These are phyloP conservation scores for Watsonalla cultraria DNA, from an alignment of 2,888 invertebrate species.

Conservation along the genomic window DNA sequence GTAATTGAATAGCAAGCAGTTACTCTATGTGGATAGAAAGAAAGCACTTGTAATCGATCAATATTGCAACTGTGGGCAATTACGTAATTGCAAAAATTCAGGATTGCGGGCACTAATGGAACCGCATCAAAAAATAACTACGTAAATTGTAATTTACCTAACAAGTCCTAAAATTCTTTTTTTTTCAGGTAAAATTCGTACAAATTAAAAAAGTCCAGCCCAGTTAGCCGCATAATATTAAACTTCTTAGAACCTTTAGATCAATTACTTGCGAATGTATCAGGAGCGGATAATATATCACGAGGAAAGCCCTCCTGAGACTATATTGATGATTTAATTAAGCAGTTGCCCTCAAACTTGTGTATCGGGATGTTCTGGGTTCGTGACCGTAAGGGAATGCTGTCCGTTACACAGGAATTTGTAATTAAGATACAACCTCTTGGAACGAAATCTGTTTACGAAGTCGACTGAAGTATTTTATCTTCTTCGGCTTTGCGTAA, in stretches of 20 bases:
- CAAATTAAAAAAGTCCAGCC: too few relatives aligned
- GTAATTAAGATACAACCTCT: slow-evolving; percentile 65
- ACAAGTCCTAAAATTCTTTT: too few relatives aligned
- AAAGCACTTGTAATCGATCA: too few relatives aligned
- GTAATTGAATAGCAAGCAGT: too few relatives aligned
- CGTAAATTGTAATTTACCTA: too few relatives aligned
- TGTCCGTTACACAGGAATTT: slow-evolving; percentile 56
- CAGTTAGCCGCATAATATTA: not conserved
- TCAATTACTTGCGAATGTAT: slow-evolving; percentile 9
- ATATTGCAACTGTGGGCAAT: too few relatives aligned
- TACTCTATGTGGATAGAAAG: too few relatives aligned
- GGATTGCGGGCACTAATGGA: too few relatives aligned
- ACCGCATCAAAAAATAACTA: too few relatives aligned
- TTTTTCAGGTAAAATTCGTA: too few relatives aligned
- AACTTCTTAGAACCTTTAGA: not conserved
- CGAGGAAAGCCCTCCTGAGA: slow-evolving; percentile 25
- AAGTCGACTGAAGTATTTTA: slow-evolving; percentile 48
- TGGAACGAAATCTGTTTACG: slow-evolving; percentile 57
- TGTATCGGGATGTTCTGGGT: slow-evolving; percentile 32
- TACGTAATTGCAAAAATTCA: too few relatives aligned
- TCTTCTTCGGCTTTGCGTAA: slow-evolving; percentile 33
- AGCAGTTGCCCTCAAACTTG: slow-evolving; percentile 46
- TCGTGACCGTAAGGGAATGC: slow-evolving; percentile 32
- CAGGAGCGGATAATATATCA: slow-evolving; percentile 37
- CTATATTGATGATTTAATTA: slow-evolving; percentile 67